Evolutionary conservation across 2,113 vertebrate species (phyloP).

Genomic region (Microtus pennsylvanicus): DNA sequence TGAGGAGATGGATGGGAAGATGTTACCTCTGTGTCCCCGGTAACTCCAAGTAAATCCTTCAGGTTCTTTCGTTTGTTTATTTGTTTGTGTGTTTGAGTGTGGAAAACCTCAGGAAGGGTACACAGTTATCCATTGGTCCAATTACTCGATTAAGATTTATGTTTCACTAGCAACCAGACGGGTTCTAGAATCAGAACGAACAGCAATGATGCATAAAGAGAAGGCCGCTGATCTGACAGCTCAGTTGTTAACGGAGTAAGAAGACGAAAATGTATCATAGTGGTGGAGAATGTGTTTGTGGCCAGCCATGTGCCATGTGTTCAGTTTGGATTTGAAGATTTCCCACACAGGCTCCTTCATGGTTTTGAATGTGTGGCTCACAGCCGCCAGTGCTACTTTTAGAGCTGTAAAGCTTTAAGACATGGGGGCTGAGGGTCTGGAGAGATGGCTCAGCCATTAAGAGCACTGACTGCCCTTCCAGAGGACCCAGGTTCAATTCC

Average conservation of each 20-base stretch:
- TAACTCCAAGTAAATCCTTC: neutral
- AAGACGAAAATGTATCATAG: neutral
- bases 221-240: neutral
- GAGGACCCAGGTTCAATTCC: too few relatives aligned
- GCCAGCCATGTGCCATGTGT: neutral
- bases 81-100: neutral
- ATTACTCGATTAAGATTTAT: neutral
- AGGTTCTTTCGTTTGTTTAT: neutral
- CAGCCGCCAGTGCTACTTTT: neutral
- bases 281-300: neutral
- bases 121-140: slow-evolving; percentile 19
- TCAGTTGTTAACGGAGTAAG: neutral
- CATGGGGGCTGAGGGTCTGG: too few relatives aligned
- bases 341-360: neutral
- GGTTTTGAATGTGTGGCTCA: neutral
- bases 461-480: too few relatives aligned
- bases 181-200: neutral
- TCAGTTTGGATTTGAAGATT: neutral
- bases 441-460: too few relatives aligned
- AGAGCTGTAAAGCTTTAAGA: neutral
- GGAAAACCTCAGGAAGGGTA: neutral
- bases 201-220: neutral
- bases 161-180: neutral
- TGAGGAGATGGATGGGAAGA: neutral
- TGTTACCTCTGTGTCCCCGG: neutral